Evolutionary conservation across 2,888 invertebrate species (phyloP).

Genomic region (Octonoba sinensis): DNA sequence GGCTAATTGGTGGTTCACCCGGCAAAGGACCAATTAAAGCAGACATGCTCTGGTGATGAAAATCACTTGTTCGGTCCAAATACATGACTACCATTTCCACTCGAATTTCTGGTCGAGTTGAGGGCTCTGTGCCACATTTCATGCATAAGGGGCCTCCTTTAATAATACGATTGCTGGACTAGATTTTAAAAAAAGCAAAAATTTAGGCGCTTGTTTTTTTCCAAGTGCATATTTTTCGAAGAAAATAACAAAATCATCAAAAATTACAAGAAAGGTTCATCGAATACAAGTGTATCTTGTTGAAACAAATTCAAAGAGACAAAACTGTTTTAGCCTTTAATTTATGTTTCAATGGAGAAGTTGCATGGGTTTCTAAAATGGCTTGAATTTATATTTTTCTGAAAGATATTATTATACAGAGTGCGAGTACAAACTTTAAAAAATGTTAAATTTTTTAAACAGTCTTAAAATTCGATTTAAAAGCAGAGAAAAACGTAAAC

Average conservation of each 20-base stretch:
- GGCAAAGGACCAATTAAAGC: constrained; percentile 33
- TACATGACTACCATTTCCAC: constrained; percentile 42
- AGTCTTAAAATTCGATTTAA: too few species aligned
- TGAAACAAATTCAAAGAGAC: too few species aligned
- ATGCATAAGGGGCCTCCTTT: constrained; percentile 40
- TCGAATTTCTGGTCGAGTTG: constrained; percentile 24
- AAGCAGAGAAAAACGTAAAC: too few species aligned
- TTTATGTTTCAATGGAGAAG: too few species aligned
- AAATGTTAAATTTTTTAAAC: too few species aligned
- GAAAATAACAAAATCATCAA: neutral
- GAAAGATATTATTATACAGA: too few species aligned
- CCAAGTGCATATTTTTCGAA: neutral
- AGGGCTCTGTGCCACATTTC: constrained; percentile 47
- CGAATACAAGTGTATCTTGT: too few species aligned
- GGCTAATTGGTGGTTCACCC: constrained; percentile 38
- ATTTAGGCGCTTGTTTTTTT: neutral
- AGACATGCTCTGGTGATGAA: constrained; percentile 34
- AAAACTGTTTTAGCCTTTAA: too few species aligned
- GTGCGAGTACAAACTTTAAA: too few species aligned
- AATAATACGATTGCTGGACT: constrained; percentile 28
- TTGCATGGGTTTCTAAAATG: too few species aligned
- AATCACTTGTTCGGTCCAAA: constrained; percentile 35
- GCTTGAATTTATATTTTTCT: too few species aligned
- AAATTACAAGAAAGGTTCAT: neutral
- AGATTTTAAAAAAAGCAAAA: neutral